Conservation (phyloP, 2,113 vertebrate genomes). For the Gavialis gangeticus region DNA sequence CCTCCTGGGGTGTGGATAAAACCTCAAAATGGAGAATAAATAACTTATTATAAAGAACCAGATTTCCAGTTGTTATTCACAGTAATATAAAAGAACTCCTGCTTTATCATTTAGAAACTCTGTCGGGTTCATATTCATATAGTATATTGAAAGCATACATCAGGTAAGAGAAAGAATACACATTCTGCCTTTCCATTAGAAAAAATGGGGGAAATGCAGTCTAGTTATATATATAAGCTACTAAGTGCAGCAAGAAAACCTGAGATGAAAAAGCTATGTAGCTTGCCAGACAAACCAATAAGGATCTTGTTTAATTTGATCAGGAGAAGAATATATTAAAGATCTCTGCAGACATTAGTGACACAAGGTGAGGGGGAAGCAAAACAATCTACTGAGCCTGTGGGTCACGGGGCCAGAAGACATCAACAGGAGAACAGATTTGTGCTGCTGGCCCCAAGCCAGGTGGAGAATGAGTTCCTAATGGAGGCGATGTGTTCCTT, state of each 20-base stretch:
- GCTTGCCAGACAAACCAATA: constrained; percentile 49
- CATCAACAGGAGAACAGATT: constrained; percentile 20
- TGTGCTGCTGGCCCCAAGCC: constrained; percentile 34
- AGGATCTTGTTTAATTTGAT: neutral
- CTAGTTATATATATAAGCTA: constrained; percentile 44
- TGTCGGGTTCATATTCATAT: constrained; percentile 68
- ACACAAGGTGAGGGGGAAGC: neutral
- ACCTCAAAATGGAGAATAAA: constrained; percentile 80
- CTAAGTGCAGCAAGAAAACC: constrained; percentile 18
- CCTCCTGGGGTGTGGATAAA: constrained; percentile 78
- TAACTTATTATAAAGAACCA: constrained; percentile 78
- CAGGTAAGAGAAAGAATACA: constrained; percentile 67
- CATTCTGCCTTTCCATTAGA: constrained; percentile 74
- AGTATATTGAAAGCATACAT: constrained; percentile 65
- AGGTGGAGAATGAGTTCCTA: constrained; percentile 48
- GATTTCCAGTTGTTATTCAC: constrained; percentile 70
- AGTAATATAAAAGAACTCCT: constrained; percentile 65
- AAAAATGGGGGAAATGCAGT: neutral
- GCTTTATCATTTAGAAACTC: constrained; percentile 78
- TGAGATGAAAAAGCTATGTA: neutral
- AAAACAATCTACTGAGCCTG: neutral
- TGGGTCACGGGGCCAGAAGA: constrained; percentile 19
- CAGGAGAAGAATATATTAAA: constrained; percentile 16
- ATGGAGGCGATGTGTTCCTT: constrained; percentile 6
- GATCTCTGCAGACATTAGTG: neutral